Evolutionary conservation across 2,113 vertebrate species (phyloP), one percentile per base, ranked within the genome.

Genomic region (Eonycteris spelaea): DNA sequence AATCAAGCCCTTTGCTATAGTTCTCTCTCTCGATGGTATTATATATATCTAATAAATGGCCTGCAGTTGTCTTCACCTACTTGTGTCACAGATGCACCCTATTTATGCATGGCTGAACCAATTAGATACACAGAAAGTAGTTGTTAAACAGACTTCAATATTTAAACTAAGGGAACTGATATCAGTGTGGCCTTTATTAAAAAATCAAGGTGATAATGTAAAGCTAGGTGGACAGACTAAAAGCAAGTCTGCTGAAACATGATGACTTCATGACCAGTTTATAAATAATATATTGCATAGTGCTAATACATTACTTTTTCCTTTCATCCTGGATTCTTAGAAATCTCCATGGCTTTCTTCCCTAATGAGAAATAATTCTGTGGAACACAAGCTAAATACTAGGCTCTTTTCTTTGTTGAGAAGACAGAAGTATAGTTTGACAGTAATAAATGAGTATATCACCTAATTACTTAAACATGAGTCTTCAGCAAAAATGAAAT

Each of bases 401-500:
- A 53, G 18, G 21, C 73, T 93, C 3, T 80, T 91, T 94, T 79
- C 24, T 96, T 94, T 95, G 65, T 90, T 86, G 38, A 78, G 77
- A 84, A 86, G 61, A 73, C 79, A 92, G 55, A 94, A 95, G 67
- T 80, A 7, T 78, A 73, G 28, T 35, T 68, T 92, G 92, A 97
- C 40, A 95, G 87, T 90, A 97, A 94, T 85, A 80, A 97, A 96
- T 96, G 84, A 87, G 63, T 73, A 40, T 71, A 73, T 95, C 96
- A 94, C 73, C 95, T 95, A 97, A 97, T 95, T 95, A 96, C 92
- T 96, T 97, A 97, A 98, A 86, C 91, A 95, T 94, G 95, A 97
- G 71, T 95, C 90, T 95, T 96, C 48, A 95, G 92, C 94, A 96
- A 95, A 97, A 94, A 79, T 74, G 40, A 97, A 95, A 96, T 90